Conservation (phyloP, 64 coral and sea anemone genomes). For the Actinia equina region DNA sequence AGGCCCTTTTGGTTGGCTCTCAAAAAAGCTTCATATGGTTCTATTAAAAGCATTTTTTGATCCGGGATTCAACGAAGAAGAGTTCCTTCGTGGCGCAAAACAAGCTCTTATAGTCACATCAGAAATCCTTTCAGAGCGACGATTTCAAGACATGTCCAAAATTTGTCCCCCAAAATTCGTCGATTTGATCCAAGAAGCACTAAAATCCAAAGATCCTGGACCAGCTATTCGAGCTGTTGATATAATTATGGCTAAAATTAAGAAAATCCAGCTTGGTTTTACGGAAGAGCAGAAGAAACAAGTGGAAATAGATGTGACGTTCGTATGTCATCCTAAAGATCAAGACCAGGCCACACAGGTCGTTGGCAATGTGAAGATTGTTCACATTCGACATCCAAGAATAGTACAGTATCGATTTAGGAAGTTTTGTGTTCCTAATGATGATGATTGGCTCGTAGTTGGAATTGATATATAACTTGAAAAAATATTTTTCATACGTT, state of each 20-base stretch:
- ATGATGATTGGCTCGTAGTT: constrained; percentile 69
- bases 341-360: constrained; percentile 12
- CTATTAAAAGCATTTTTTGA: constrained; percentile 68
- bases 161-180: constrained; percentile 43
- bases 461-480: constrained; percentile 23
- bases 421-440: constrained; percentile 35
- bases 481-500: too few species aligned
- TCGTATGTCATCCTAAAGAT: constrained; percentile 43
- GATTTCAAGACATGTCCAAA: constrained; percentile 44
- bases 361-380: constrained; percentile 77
- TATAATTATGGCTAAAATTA: constrained; percentile 65
- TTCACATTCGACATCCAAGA: constrained; percentile 37
- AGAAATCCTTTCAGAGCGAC: constrained; percentile 28
- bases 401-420: constrained; percentile 71
- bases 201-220: constrained; percentile 9
- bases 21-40: constrained; percentile 56
- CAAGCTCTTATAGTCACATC: constrained; percentile 64
- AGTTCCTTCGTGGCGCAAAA: constrained; percentile 73
- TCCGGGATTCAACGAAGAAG: constrained; percentile 73
- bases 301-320: constrained; percentile 65
- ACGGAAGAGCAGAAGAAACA: constrained; percentile 42
- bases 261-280: constrained; percentile 50
- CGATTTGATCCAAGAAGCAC: constrained; percentile 28
- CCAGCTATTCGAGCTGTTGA: constrained; percentile 37
- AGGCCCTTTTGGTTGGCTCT: constrained; percentile 72